Percentiles rank a stretch among this genome's conserved stretches.
Evolutionary conservation across 2,797 vertebrate genomes (phyloP).

Genomic region (Sebastes oblongus): DNA sequence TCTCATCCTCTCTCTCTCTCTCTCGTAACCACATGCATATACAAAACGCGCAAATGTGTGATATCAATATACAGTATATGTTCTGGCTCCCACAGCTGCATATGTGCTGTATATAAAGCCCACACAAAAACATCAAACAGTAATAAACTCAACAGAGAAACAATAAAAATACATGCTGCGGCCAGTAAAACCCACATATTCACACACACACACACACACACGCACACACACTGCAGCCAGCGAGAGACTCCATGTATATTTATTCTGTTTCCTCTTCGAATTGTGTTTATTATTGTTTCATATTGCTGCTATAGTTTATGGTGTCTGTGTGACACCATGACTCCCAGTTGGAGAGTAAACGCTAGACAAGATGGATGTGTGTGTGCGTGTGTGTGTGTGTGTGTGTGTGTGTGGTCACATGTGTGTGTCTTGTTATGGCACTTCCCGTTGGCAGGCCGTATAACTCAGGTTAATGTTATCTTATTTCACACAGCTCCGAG

Average conservation of each 20-base stretch:
- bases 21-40: background rate
- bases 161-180: slow-evolving; percentile 13
- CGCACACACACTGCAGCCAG: background rate
- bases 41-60: background rate
- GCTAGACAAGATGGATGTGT: slow-evolving; percentile 51
- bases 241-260: slow-evolving; percentile 36
- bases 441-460: slow-evolving; percentile 67
- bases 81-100: slow-evolving; percentile 3
- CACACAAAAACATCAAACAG: slow-evolving; percentile 5
- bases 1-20: background rate
- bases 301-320: slow-evolving; percentile 56
- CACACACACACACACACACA: background rate
- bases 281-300: slow-evolving; percentile 63
- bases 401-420: slow-evolving; percentile 14
- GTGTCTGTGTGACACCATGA: slow-evolving; percentile 44
- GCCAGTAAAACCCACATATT: background rate
- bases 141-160: slow-evolving; percentile 14
- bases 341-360: slow-evolving; percentile 64
- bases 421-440: slow-evolving; percentile 53
- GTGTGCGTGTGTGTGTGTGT: too few relatives aligned
- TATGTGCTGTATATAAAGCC: background rate
- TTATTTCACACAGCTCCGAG: slow-evolving; percentile 72
- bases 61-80: background rate
- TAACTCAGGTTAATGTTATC: slow-evolving; percentile 79
- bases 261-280: slow-evolving; percentile 42